These are phyloP conservation scores for Otus sunia DNA, from an alignment of 2,113 vertebrate genomes.

Conservation along the genomic window DNA sequence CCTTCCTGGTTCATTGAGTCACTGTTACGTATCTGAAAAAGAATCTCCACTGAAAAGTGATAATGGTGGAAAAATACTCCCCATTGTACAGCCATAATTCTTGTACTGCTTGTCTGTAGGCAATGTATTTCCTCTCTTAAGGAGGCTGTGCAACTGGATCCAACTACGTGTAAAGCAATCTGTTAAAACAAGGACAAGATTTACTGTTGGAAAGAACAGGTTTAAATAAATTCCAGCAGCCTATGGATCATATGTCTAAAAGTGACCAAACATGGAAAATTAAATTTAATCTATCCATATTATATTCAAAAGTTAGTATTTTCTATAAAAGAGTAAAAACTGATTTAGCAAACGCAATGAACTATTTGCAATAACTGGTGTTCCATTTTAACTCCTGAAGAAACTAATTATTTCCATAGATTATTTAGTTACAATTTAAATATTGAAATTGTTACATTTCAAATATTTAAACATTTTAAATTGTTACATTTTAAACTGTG, in stretches of 20 bases:
- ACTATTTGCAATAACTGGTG: neutral
- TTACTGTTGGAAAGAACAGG: conserved; percentile 7
- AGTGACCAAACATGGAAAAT: neutral
- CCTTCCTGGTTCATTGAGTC: conserved; percentile 62
- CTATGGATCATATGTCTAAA: neutral
- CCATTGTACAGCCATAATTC: conserved; percentile 58
- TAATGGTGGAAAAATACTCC: conserved; percentile 66
- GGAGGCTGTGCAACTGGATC: conserved; percentile 33
- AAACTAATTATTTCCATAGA: neutral
- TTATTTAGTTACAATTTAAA: neutral
- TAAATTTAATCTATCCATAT: neutral
- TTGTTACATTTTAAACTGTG: neutral
- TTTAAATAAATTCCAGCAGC: conserved; percentile 26
- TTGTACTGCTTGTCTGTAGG: conserved; percentile 8
- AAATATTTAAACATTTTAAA: neutral
- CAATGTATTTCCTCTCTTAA: conserved; percentile 7
- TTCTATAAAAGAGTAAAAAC: neutral
- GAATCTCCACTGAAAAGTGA: conserved; percentile 64
- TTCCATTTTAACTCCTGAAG: neutral
- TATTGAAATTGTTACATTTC: too few species aligned
- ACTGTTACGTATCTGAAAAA: conserved; percentile 64
- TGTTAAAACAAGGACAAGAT: conserved; percentile 5
- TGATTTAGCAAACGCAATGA: neutral
- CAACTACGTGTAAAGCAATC: conserved; percentile 9
- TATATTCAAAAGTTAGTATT: neutral